Percentiles rank a stretch among this genome's conserved stretches.
These are phyloP conservation scores for Cyclophora punctaria DNA, from an alignment of 2,888 invertebrate species.

Conservation along the genomic window DNA sequence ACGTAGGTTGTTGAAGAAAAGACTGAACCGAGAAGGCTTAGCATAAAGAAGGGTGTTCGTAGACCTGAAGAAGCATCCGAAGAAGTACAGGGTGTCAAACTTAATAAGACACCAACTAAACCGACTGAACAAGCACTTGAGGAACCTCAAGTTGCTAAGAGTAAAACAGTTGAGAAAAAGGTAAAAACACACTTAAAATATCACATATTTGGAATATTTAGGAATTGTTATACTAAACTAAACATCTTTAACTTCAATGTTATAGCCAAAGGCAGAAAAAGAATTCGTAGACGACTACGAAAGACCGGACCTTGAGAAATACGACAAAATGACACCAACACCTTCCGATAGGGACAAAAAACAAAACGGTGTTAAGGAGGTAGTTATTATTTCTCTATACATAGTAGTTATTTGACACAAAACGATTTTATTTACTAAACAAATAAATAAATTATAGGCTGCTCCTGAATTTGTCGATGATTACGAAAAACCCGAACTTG, in stretches of 20 bases:
- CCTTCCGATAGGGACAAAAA: constrained; percentile 57
- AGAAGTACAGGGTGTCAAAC: constrained; percentile 58
- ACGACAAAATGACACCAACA: constrained; percentile 74
- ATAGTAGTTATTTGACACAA: neutral
- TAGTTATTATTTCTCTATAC: constrained; percentile 19
- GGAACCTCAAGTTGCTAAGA: constrained; percentile 56
- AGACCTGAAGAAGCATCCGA: constrained; percentile 62
- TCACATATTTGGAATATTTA: neutral
- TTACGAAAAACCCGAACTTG: constrained; percentile 82
- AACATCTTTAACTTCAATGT: constrained; percentile 14
- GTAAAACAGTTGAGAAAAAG: constrained; percentile 55
- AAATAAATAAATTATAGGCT: constrained; percentile 36
- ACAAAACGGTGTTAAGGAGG: constrained; percentile 63
- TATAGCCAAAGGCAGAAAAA: constrained; percentile 60
- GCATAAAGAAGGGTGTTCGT: constrained; percentile 60
- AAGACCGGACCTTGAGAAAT: constrained; percentile 81
- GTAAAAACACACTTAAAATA: constrained; percentile 31
- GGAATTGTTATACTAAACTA: neutral
- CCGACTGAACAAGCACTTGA: constrained; percentile 50
- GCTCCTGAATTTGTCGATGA: constrained; percentile 76
- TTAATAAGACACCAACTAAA: constrained; percentile 54
- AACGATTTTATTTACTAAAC: neutral
- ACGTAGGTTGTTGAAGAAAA: constrained; percentile 54
- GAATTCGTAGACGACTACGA: constrained; percentile 83
- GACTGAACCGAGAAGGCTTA: constrained; percentile 43